Evolutionary conservation across 2,888 invertebrate species (phyloP).

Genomic region (Epinotia nisella): DNA sequence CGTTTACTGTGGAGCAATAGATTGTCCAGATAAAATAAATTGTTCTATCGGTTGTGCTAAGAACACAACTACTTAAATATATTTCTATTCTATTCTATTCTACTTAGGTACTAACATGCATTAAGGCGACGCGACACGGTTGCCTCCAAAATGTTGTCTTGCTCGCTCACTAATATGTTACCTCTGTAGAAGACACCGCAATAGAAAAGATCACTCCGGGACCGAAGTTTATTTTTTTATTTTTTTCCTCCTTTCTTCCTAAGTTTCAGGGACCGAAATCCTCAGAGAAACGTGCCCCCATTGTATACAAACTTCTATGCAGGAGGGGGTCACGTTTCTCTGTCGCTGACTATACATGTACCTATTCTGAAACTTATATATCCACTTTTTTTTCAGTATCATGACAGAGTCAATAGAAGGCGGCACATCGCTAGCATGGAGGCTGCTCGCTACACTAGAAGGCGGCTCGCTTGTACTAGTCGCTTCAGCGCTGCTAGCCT

Average conservation of each 20-base stretch:
- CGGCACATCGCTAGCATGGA: conserved; percentile 72
- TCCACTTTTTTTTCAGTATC: conserved; percentile 47
- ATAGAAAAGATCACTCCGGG: too few relatives aligned
- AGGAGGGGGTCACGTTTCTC: too few relatives aligned
- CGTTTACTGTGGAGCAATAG: conserved; percentile 38
- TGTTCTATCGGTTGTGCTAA: conserved; percentile 11
- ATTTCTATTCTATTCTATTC: too few relatives aligned
- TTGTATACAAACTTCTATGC: too few relatives aligned
- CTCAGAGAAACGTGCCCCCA: too few relatives aligned
- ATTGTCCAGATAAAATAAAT: conserved; percentile 28
- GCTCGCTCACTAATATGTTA: too few relatives aligned
- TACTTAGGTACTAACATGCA: background rate
- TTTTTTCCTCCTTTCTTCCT: too few relatives aligned
- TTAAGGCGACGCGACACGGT: background rate
- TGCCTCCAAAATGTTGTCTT: too few relatives aligned
- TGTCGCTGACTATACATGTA: too few relatives aligned
- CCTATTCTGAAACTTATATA: background rate
- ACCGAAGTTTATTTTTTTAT: too few relatives aligned
- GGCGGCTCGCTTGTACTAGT: conserved; percentile 71
- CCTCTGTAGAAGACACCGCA: too few relatives aligned
- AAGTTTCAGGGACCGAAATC: too few relatives aligned
- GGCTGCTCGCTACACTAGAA: conserved; percentile 74
- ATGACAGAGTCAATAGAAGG: conserved; percentile 71
- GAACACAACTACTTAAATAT: background rate
- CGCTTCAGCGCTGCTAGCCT: conserved; percentile 70